Percentiles rank a stretch among this genome's conserved stretches.
Evolutionary conservation across 2,797 vertebrate genomes (phyloP).

Genomic region (Natrix natrix): DNA sequence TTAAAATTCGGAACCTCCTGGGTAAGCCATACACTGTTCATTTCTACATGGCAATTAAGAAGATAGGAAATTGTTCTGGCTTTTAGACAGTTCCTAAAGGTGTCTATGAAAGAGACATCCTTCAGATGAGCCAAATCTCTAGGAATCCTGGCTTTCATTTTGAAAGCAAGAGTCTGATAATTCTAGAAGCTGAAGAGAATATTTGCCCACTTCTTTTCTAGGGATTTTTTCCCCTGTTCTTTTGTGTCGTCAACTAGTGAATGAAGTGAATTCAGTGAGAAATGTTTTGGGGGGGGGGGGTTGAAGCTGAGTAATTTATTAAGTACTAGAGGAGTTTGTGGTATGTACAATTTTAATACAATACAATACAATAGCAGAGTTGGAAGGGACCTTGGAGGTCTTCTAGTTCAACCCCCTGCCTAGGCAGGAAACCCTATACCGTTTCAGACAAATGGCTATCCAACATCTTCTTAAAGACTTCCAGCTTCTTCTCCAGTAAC

Average conservation of each 20-base stretch:
- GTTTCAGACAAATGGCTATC: too few species aligned
- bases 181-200: neutral
- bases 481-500: too few species aligned
- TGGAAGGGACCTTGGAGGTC: too few species aligned
- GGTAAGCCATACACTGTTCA: neutral
- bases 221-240: neutral
- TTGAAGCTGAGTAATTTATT: neutral
- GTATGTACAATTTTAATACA: neutral
- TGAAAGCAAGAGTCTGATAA: neutral
- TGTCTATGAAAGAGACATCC: neutral
- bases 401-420: too few species aligned
- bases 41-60: neutral
- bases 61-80: neutral
- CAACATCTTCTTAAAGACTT: too few species aligned
- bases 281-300: neutral
- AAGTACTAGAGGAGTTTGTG: neutral
- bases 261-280: neutral
- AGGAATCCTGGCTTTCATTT: neutral
- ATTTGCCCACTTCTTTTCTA: neutral
- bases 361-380: too few species aligned
- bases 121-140: neutral
- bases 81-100: neutral
- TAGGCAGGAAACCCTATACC: too few species aligned
- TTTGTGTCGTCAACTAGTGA: neutral
- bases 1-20: neutral